phyloP scores from a whole-genome alignment of 2,888 invertebrate genomes.

The Amaurobius ferox region DNA sequence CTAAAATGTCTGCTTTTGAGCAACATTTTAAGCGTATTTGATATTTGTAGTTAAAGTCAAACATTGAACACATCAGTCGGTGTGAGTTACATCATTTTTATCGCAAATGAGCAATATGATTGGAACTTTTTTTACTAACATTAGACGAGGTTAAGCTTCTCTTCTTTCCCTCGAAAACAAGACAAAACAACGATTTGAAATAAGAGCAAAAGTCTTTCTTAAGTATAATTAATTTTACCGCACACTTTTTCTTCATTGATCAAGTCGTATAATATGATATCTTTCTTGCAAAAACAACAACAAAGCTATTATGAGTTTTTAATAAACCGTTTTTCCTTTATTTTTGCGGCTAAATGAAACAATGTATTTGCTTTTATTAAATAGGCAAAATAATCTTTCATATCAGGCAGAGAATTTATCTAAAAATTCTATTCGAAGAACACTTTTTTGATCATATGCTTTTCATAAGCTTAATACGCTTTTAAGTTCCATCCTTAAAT shows the following conservation, averaged over 20 bases:
- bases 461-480: constrained; percentile 17
- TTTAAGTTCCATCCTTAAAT: constrained; percentile 17
- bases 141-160: neutral
- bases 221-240: neutral
- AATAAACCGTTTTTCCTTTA: neutral
- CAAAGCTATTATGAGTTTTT: neutral
- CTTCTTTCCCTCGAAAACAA: neutral
- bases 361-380: constrained; percentile 4
- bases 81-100: no score
- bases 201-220: neutral
- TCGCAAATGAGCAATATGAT: no score
- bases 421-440: neutral
- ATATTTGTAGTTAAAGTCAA: no score
- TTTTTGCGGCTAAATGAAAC: neutral
- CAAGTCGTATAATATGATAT: neutral
- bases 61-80: no score
- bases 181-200: neutral
- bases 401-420: neutral
- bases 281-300: neutral
- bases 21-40: no score
- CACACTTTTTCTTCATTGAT: neutral
- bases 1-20: no score
- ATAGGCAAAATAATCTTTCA: neutral
- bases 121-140: no score
- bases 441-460: constrained; percentile 12